phyloP scores from a whole-genome alignment of 2,888 invertebrate genomes.

The Belgica antarctica region DNA sequence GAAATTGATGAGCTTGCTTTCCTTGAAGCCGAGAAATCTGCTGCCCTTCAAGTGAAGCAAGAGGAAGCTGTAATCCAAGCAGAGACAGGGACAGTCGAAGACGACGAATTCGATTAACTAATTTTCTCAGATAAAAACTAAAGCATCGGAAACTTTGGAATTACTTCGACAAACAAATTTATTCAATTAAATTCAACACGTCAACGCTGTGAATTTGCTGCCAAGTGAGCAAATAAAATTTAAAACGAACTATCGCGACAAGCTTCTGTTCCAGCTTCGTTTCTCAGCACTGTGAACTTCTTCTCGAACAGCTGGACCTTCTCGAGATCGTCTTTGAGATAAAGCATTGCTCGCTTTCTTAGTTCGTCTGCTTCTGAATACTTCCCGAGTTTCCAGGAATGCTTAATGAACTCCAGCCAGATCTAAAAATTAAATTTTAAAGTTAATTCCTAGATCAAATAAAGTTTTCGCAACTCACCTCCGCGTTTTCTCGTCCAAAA shows the following conservation, averaged over 20 bases:
- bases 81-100: too few species aligned
- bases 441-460: not conserved
- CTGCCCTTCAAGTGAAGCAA: too few species aligned
- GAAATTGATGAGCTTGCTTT: too few species aligned
- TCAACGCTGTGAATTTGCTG: not conserved
- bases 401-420: constrained; percentile 26
- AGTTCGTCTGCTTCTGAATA: not conserved
- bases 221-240: not conserved
- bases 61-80: not conserved
- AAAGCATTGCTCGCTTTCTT: not conserved
- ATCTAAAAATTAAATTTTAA: constrained; percentile 12
- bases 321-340: not conserved
- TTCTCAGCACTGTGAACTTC: constrained; percentile 9
- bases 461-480: not conserved
- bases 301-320: constrained; percentile 1
- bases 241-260: not conserved
- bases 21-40: too few species aligned
- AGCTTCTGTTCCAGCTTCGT: not conserved
- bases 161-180: not conserved
- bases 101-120: too few species aligned
- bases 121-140: too few species aligned
- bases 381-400: constrained; percentile 17
- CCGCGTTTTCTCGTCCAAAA: constrained; percentile 3
- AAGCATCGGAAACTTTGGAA: not conserved
- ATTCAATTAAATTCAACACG: not conserved